Base-by-base conservation (phyloP, 1,140 invertebrate species). In the Polypedilum vanderplanki region DNA sequence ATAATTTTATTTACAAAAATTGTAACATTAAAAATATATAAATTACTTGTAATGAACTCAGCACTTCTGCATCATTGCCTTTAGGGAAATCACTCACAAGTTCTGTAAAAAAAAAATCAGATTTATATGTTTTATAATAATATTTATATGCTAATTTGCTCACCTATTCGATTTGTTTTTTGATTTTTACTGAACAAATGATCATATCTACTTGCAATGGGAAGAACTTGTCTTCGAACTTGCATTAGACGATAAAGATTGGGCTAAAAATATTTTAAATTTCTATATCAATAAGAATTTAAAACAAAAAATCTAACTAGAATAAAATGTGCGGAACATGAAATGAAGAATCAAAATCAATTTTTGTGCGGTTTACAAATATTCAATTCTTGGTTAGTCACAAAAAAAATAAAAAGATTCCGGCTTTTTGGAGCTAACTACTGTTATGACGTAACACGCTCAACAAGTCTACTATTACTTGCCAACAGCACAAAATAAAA, bases 201-300 rank as follows among this genome's bases (percentile, higher is more conserved):
- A 78, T 92, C 93, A 79, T 90, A 94, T 79, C 87, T 89, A 8
- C 90, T 88, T 15, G 90, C 92, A 67, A 90, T 87, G 2, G 92
- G 92, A 78, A 95, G 91, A 73, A 89, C 88, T 77, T 93, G 91
- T 77, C 90, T 87, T 78, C 90, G 93, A 78, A 91, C 85, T 82
- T 96, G 94, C 93, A 96, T 96, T 75, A 96, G 83, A 76, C 93
- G 85, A 81, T 96, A 96, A 81, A 96, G 89, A 81, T 93, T 93
- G 41, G 94, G 93, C 90, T 94, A 83, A 4, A 86, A 87, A 78
- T 73, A 78, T 77, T n/a, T n/a, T n/a, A n/a, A n/a, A n/a, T n/a
- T n/a, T n/a, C n/a, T n/a, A n/a, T n/a, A n/a, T n/a, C n/a, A n/a
- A n/a, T n/a, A n/a, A n/a, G n/a, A n/a, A n/a, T n/a, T n/a, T n/a